Conservation (phyloP, 2,113 vertebrate genomes). For the Tetrao urogallus region DNA sequence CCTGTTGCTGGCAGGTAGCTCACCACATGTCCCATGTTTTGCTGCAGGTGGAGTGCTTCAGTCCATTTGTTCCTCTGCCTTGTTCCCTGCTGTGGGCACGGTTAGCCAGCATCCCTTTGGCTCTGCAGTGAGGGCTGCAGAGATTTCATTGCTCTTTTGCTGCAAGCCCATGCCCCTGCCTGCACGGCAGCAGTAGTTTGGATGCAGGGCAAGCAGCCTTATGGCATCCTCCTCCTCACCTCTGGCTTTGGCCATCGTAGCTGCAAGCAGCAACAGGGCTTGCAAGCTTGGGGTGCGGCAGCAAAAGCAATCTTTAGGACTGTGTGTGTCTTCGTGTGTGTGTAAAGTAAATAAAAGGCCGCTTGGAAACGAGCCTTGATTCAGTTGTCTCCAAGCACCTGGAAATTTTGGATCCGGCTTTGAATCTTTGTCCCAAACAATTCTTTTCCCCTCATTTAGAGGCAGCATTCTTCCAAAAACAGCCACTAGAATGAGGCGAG, state of each 20-base stretch:
- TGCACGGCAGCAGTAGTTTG: neutral
- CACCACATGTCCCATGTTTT: neutral
- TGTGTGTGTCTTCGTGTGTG: neutral
- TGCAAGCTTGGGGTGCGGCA: slow-evolving; percentile 14
- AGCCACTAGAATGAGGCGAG: slow-evolving; percentile 19
- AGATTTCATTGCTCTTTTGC: fast-evolving
- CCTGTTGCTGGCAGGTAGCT: neutral
- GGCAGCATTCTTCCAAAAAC: slow-evolving; percentile 50
- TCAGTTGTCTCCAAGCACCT: slow-evolving; percentile 66
- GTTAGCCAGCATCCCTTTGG: neutral
- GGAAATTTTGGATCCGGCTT: slow-evolving; percentile 62
- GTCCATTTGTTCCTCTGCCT: neutral
- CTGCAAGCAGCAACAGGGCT: neutral
- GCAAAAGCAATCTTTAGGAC: neutral
- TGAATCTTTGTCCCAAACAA: slow-evolving; percentile 48
- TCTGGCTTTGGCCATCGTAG: neutral
- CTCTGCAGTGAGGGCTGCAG: neutral
- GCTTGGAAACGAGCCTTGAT: slow-evolving; percentile 27
- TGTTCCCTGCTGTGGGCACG: neutral
- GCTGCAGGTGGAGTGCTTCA: neutral
- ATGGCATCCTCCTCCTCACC: fast-evolving
- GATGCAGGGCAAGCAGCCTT: neutral
- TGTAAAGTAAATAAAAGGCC: slow-evolving; percentile 54
- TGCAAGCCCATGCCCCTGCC: neutral
- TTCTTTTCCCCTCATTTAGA: neutral